Evolutionary conservation across 2,888 invertebrate species (phyloP).

Genomic region (Liposcelis brunnea): DNA sequence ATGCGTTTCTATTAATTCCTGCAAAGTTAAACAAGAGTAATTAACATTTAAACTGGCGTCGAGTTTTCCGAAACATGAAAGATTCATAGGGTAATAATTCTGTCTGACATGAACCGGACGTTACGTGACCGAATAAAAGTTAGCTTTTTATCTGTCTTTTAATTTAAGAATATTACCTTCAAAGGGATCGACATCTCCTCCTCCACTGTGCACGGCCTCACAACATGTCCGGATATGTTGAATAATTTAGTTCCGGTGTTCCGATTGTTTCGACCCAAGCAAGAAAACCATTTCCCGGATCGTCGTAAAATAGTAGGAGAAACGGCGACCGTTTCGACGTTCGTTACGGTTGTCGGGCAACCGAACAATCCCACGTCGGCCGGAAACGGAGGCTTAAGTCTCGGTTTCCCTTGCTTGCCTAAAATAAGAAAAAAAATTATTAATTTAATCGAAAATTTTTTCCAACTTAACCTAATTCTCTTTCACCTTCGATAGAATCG

Average conservation of each 20-base stretch:
- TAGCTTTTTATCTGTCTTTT: too few relatives aligned
- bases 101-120: too few relatives aligned
- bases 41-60: too few relatives aligned
- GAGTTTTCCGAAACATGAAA: too few relatives aligned
- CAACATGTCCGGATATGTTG: conserved; percentile 44
- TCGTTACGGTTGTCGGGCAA: conserved; percentile 44
- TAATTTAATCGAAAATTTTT: too few relatives aligned
- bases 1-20: conserved; percentile 41
- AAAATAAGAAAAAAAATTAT: too few relatives aligned
- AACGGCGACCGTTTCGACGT: conserved; percentile 50
- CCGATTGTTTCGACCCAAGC: conserved; percentile 35
- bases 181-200: conserved; percentile 43
- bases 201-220: conserved; percentile 43
- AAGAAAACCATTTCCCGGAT: conserved; percentile 42
- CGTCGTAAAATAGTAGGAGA: conserved; percentile 30
- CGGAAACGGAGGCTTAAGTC: conserved; percentile 47
- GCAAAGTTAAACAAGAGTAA: conserved; percentile 20
- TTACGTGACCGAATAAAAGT: too few relatives aligned
- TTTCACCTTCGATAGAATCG: conserved; percentile 38
- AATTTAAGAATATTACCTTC: too few relatives aligned
- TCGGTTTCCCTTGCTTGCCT: conserved; percentile 34
- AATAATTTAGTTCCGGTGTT: conserved; percentile 45
- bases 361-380: conserved; percentile 45
- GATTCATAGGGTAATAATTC: too few relatives aligned
- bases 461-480: too few relatives aligned